Evolutionary conservation across 2,797 vertebrate species (phyloP), one percentile per base, ranked within the genome.

Genomic region (Etheostoma nigrum): DNA sequence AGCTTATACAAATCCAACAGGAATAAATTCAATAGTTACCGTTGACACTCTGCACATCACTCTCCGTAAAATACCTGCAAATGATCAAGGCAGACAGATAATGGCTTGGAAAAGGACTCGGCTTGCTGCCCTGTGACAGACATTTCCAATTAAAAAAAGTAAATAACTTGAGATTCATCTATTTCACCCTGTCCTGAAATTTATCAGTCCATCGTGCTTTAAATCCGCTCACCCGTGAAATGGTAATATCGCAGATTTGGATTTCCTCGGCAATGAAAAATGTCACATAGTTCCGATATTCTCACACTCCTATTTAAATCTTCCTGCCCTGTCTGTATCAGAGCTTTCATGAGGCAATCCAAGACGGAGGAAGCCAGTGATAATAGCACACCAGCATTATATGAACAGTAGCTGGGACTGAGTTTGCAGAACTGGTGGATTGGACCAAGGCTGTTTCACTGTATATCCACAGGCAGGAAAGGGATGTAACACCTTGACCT

Each of bases 141-240:
- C 93, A 92, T 91, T 94, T 94, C 90, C 94, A 94, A 95, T 95
- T 95, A 95, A 93, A 92, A 88, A 86, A 62, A 81, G 91, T 93
- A 94, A 94, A 94, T 93, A 93, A 90, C 88, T 90, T 85, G 83
- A 90, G 89, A 91, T 90, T 93, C 86, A 91, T 94, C 93, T 90
- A 86, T 91, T 91, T 86, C 79, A 81, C 73, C 85, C 83, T 84
- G 88, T 91, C 83, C 84, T 16, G 1, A 82, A 79, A 87, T 90
- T 87, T 90, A 92, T 94, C 91, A 78, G 88, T 80, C 74, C 76
- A 91, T 92, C 85, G 36, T 82, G 78, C 77, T 83, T 91, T 92
- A 91, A 91, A 93, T 91, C 87, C 77, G 14, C 72, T 90, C 89
- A 87, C 84, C 87, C 84, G 84, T 85, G 86, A 90, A 91, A 92